Base-by-base conservation (phyloP, 1,140 invertebrate genomes). In the Zaprionus tsacasi region DNA sequence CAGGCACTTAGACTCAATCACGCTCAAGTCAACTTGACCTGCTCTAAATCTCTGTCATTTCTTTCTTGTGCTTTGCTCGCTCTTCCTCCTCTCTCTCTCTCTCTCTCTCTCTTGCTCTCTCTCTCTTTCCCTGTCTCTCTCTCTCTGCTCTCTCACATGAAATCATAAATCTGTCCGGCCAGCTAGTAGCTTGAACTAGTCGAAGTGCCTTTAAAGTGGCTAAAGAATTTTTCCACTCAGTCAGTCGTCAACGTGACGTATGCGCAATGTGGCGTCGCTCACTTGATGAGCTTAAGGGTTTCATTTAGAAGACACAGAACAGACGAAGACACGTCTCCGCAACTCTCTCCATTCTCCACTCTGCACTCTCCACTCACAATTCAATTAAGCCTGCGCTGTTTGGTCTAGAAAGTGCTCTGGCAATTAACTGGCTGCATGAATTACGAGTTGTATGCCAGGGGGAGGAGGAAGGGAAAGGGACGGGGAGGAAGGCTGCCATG, bases 231-330 rank as follows among this genome's bases (percentile, higher is more conserved):
- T 33, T 15, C 25, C 27, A 52, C 33, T n/a, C 71, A 15, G 45
- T 25, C 17, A 6, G 72, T 64, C 73, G 72, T 59, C 73, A 58
- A 76, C 73, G 40, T 76, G 73, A 76, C 68, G 68, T 76, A 76
- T 76, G 60, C 55, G 73, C 68, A 71, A 76, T 71, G 45, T 66
- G 67, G 55, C 54, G 48, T 25, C 66, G 63, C 38, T 70, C 21
- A 21, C 21, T 21, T 21, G 21, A 21, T 63, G 21, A 50, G 54
- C 66, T 58, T 33, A 48, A 70, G 56, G 30, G 64, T 55, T 70
- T 70, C 54, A 76, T 76, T 76, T 76, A 75, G 45, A 64, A 59
- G 68, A 58, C 55, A 36, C 72, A 36, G 56, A 70, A 54, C 50
- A 11, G 40, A 58, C 15, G 4, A 27, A 27, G n/a, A n/a, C n/a